Evolutionary conservation across 2,113 vertebrate genomes (phyloP), one percentile per base, ranked within the genome.

Genomic region (Neomonachus schauinslandi): DNA sequence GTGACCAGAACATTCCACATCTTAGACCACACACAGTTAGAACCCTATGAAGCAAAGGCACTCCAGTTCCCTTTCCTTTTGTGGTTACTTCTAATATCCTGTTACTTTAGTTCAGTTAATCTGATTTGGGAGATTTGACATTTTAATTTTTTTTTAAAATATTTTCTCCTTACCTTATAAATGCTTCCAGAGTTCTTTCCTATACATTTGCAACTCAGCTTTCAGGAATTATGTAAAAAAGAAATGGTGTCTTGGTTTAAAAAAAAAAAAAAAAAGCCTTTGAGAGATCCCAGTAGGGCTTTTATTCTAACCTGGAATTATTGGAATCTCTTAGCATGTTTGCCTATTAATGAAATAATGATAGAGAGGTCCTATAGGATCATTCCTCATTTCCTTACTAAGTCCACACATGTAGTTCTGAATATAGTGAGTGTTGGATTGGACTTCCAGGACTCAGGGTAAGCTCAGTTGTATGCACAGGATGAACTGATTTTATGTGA

Each of bases 61-160:
- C 18, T 86, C 24, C 57, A 36, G 12, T 82, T 90, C 46, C n/a
- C 31, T 94, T 95, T 94, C 57, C 42, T 85, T 91, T 86, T 89
- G 82, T 94, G 51, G 42, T 89, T 97, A 69, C n/a, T 95, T 93
- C 36, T 97, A 87, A 95, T 86, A 94, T 79, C n/a, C 39, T 97
- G 19, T 95, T 85, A 79, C 81, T 77, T 91, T 69, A 82, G 28
- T 74, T 97, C 46, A 89, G 7, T 91, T 82, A 79, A 86, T 86
- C 26, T 88, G 55, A 86, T 86, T 93, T 89, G 61, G 69, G 36
- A 97, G 53, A 96, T 80, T 85, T 94, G 59, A 79, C 80, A 79
- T 95, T 96, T 86, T 90, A 91, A 65, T 77, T 94, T 90, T 81
- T 81, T 57, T 42, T 65, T 77, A 93, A 7, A 93, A 7, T 15